phyloP scores from a whole-genome alignment of 1,140 invertebrate species.

The Vollenhovia emeryi region DNA sequence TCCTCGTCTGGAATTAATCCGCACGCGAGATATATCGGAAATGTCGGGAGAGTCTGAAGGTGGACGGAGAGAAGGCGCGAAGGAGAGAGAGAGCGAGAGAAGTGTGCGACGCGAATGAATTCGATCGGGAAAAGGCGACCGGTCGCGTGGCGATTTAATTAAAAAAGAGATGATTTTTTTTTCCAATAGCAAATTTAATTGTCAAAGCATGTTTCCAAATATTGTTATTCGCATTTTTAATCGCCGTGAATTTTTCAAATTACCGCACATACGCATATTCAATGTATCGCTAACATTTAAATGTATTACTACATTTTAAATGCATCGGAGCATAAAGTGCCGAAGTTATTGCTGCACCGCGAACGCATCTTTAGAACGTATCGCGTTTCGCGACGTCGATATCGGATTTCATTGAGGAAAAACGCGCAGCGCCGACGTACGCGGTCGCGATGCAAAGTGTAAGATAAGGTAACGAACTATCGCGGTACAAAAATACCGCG shows the following conservation, averaged over 20 bases:
- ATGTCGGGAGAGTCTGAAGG: constrained; percentile 50
- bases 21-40: constrained; percentile 59
- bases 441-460: constrained; percentile 13
- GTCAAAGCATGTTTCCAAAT: no score
- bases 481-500: constrained; percentile 26
- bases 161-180: no score
- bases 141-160: constrained; percentile 14
- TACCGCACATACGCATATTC: background rate
- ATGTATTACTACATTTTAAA: background rate
- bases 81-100: background rate
- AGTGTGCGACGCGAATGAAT: constrained; percentile 18
- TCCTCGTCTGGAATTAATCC: constrained; percentile 64
- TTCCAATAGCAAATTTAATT: background rate
- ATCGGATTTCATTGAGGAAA: constrained; percentile 2
- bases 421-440: background rate
- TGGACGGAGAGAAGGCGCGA: background rate
- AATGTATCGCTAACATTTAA: background rate
- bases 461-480: constrained; percentile 50
- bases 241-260: background rate
- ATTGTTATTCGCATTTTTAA: background rate
- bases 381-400: background rate
- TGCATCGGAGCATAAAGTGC: background rate
- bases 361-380: background rate
- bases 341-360: background rate
- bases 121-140: constrained; percentile 28